Evolutionary conservation across 2,797 vertebrate genomes (phyloP).

Genomic region (Potorous gilbertii): DNA sequence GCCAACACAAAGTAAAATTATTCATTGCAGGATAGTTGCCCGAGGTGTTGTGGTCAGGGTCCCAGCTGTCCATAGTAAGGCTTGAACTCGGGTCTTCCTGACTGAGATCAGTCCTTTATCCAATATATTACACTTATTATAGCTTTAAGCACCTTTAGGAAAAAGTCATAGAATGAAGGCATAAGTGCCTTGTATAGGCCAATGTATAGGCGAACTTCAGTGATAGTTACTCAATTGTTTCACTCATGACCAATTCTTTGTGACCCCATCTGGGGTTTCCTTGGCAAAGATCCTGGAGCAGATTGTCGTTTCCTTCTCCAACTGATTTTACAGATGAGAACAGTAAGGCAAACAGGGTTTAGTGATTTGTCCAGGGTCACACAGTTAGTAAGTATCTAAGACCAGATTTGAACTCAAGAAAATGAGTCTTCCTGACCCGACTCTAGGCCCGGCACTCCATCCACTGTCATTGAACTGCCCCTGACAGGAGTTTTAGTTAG

Average conservation of each 20-base stretch:
- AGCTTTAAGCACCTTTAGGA: not conserved
- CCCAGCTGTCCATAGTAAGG: not conserved
- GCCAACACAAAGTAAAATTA: not conserved
- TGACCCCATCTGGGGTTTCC: too few relatives aligned
- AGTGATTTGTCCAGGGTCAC: not conserved
- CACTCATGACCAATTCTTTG: too few relatives aligned
- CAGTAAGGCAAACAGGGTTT: constrained; percentile 15
- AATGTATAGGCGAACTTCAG: not conserved
- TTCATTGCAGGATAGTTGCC: not conserved
- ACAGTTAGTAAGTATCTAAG: not conserved
- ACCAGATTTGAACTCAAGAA: not conserved
- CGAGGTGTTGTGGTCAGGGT: not conserved
- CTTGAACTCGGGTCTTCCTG: not conserved
- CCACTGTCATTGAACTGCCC: not conserved
- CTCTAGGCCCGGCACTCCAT: not conserved
- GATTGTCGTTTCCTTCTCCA: not conserved
- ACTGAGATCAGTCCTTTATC: not conserved
- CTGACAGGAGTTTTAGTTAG: not conserved
- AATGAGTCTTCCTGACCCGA: not conserved
- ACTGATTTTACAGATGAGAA: constrained; percentile 17
- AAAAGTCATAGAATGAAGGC: not conserved
- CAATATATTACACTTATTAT: not conserved
- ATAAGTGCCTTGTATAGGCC: too few relatives aligned
- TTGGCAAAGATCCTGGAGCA: not conserved
- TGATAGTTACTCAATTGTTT: too few relatives aligned